A percentile compares a stretch with the other conserved stretches of the same genome.
Conservation (phyloP, 2,113 vertebrate genomes). For the Heterotis niloticus region DNA sequence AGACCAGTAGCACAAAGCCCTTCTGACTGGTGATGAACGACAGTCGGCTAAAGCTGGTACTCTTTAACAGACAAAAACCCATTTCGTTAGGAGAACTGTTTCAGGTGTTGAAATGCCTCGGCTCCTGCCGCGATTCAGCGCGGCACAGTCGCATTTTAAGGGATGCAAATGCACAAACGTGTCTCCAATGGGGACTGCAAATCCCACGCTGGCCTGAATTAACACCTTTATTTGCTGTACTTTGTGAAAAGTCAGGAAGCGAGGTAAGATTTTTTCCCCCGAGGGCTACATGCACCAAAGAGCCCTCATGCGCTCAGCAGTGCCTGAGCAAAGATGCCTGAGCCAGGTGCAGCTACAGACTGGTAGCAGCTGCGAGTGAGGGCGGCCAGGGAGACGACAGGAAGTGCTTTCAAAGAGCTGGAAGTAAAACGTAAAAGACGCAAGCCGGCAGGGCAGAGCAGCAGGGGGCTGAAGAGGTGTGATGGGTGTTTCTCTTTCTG, state of each 20-base stretch:
- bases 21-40: no score
- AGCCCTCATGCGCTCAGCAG: conserved; percentile 32
- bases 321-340: not conserved
- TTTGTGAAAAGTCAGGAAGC: conserved; percentile 38
- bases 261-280: conserved; percentile 14
- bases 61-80: not conserved
- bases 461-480: not conserved
- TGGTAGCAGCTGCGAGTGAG: conserved; percentile 25
- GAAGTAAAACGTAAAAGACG: not conserved
- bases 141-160: not conserved
- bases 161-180: not conserved
- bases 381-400: conserved; percentile 32
- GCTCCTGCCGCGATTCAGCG: not conserved
- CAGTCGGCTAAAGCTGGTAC: no score
- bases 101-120: not conserved
- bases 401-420: not conserved
- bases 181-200: not conserved
- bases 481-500: not conserved
- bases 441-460: conserved; percentile 2
- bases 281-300: conserved; percentile 38
- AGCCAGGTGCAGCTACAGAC: conserved; percentile 21
- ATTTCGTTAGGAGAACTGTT: not conserved
- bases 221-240: conserved; percentile 60
- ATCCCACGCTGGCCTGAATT: conserved; percentile 17
- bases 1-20: no score